Base-by-base conservation (phyloP, 2,888 invertebrate species). In the Gisinianus flammeolus region DNA sequence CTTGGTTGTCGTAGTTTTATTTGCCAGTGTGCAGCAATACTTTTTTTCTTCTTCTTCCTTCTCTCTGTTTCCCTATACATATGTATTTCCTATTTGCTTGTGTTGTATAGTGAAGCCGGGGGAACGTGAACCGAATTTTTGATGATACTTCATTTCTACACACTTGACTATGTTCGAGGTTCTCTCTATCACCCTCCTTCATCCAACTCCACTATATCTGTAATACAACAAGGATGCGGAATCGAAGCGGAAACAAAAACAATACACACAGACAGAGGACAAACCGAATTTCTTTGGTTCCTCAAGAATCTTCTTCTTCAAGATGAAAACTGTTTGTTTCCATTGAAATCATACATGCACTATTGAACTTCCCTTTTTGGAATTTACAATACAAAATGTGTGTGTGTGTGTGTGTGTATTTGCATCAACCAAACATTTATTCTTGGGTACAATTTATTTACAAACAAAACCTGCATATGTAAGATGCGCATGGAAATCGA, bases 401-500 rank as follows among this genome's bases (percentile, higher is more conserved):
- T n/a, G n/a, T n/a, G n/a, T n/a, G n/a, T 19, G 3, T 54, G 6
- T 54, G n/a, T 54, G 54, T 19, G 54, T 54, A 19, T 3, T 19
- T 54, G 54, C 54, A 54, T n/a, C n/a, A 54, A 54, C 54, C 54
- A 54, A 54, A 54, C 54, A 54, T 54, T 54, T 54, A 54, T 54
- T 54, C 19, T 54, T 54, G 6, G 4, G 19, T n/a, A 3, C 54
- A 4, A 8, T n/a, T 16, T 54, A 16, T n/a, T 12, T n/a, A 54
- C 5, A 54, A 54, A 5, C 16, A 54, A 5, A 54, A 54, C 6
- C 4, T 54, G 10, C 54, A n/a, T 54, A n/a, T n/a, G n/a, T n/a
- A 12, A 19, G 19, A 54, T 44, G 16, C 44, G 16, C 44, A 44
- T 44, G 6, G 16, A 44, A 44, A 44, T 44, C 44, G 16, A 44